Evolutionary conservation across 1,140 invertebrate species (phyloP).

Genomic region (Uloborus diversus): DNA sequence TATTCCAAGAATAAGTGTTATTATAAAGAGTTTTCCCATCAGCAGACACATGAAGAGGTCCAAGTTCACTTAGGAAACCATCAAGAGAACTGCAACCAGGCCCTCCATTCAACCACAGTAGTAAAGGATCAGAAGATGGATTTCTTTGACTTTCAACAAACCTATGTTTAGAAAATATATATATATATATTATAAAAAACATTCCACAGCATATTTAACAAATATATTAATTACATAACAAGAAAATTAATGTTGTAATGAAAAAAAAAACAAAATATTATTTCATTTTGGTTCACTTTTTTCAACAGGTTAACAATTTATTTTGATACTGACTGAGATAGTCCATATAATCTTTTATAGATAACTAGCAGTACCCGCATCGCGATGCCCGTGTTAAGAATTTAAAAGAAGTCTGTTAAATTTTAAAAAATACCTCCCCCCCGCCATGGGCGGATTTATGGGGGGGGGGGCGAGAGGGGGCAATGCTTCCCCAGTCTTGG

Average conservation of each 20-base stretch:
- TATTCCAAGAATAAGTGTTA: slow-evolving; percentile 69
- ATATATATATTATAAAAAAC: background rate
- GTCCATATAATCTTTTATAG: background rate
- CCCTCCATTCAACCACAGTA: slow-evolving; percentile 72
- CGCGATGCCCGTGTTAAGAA: background rate
- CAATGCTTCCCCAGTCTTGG: no score
- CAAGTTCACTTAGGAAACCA: slow-evolving; percentile 69
- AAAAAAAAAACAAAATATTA: background rate
- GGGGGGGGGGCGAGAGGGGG: no score
- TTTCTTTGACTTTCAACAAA: slow-evolving; percentile 69
- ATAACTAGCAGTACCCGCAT: background rate
- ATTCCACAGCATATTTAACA: background rate
- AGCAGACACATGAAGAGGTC: slow-evolving; percentile 67
- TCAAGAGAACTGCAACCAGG: slow-evolving; percentile 70
- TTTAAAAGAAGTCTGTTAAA: no score
- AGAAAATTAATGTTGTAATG: background rate
- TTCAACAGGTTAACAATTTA: background rate
- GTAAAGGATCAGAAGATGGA: slow-evolving; percentile 67
- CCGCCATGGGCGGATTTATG: no score
- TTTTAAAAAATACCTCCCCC: no score
- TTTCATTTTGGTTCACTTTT: background rate
- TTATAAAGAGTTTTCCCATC: slow-evolving; percentile 64
- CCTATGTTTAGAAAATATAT: slow-evolving; percentile 60
- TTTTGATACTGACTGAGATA: background rate
- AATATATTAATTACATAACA: background rate